Conservation (phyloP, 1,140 invertebrate species). For the Lasioglossum baleicum region DNA sequence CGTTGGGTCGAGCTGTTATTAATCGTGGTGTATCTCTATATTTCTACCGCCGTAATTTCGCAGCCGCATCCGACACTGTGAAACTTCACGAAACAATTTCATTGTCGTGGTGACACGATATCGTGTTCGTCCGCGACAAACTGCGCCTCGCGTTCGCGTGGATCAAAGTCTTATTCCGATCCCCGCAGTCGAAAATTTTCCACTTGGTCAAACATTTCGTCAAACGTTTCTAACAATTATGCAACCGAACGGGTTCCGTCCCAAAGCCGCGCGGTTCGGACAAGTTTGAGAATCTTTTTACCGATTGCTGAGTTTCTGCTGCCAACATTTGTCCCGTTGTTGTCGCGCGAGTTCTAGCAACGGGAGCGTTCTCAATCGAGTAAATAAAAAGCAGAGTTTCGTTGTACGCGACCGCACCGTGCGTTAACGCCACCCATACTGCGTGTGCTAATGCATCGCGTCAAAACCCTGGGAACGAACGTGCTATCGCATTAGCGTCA, state of each 20-base stretch:
- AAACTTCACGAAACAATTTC: not conserved
- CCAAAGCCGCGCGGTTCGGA: not conserved
- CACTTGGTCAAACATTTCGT: not conserved
- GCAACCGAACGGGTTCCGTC: not conserved
- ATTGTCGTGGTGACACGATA: not conserved
- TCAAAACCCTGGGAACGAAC: conserved; percentile 27
- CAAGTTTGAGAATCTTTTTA: not conserved
- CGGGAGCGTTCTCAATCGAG: not conserved
- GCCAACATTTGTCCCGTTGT: not conserved
- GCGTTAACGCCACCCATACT: conserved; percentile 24
- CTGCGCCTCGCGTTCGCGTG: not conserved
- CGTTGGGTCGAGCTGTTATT: not conserved
- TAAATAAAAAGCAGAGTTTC: not conserved
- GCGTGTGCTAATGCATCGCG: conserved; percentile 15
- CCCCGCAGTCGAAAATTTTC: not conserved
- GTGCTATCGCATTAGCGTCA: conserved; percentile 26
- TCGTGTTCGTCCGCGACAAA: not conserved
- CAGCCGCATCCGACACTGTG: not conserved
- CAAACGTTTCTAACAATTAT: not conserved
- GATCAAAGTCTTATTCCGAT: not conserved
- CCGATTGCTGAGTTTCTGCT: not conserved
- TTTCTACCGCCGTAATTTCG: not conserved
- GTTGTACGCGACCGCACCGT: conserved; percentile 6
- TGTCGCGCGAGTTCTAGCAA: no score
- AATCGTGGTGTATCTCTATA: not conserved